Percentiles rank a stretch among this genome's conserved stretches.
Evolutionary conservation across 2,888 invertebrate genomes (phyloP).

Genomic region (Nephrotoma guestfalica): DNA sequence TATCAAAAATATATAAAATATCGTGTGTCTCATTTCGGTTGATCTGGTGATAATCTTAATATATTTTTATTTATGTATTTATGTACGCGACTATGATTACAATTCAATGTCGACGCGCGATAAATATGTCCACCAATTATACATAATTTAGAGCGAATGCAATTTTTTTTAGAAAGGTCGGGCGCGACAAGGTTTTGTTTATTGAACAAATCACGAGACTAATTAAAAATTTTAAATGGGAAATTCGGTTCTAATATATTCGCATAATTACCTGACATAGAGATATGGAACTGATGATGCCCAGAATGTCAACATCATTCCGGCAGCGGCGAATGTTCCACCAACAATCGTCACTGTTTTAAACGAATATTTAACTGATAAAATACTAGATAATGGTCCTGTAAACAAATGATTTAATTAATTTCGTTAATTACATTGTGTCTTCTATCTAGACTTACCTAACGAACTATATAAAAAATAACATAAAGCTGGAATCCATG

Average conservation of each 20-base stretch:
- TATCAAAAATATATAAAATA: background rate
- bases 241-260: background rate
- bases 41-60: no score
- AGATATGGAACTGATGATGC: slow-evolving; percentile 65
- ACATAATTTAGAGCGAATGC: background rate
- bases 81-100: background rate
- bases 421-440: background rate
- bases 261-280: slow-evolving; percentile 51
- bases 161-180: background rate
- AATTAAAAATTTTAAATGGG: background rate
- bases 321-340: slow-evolving; percentile 65
- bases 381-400: slow-evolving; percentile 75
- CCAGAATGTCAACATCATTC: slow-evolving; percentile 71
- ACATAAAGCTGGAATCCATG: slow-evolving; percentile 76
- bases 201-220: background rate
- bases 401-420: slow-evolving; percentile 19
- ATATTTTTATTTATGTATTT: background rate
- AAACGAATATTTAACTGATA: slow-evolving; percentile 73
- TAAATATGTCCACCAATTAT: background rate
- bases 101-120: background rate
- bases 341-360: slow-evolving; percentile 70
- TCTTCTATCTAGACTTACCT: slow-evolving; percentile 36
- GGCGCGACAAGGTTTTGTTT: background rate
- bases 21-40: no score
- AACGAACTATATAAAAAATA: slow-evolving; percentile 80